phyloP scores from a whole-genome alignment of 2,797 vertebrate species.

The Emys orbicularis region DNA sequence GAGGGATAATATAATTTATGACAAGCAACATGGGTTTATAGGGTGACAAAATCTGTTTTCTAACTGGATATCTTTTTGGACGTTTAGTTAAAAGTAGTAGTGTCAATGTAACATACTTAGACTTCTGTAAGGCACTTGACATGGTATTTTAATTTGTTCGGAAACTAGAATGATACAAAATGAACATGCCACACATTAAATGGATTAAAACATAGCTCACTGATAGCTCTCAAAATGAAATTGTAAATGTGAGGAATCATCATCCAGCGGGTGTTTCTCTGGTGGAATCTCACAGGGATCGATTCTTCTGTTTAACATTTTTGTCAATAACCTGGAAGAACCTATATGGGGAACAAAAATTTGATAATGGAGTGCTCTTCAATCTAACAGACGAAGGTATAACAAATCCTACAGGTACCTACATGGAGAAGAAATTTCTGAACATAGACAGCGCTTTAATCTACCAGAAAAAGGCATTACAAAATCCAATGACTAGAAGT shows the following conservation, averaged over 20 bases:
- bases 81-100: neutral
- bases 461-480: neutral
- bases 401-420: neutral
- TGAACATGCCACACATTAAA: neutral
- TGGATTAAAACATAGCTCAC: neutral
- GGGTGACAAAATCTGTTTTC: neutral
- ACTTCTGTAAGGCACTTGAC: neutral
- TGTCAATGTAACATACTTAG: neutral
- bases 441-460: neutral
- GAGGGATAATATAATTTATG: neutral
- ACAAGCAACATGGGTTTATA: neutral
- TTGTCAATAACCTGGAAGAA: neutral
- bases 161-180: neutral
- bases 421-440: neutral
- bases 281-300: neutral
- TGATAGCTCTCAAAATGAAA: neutral
- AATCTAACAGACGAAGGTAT: neutral
- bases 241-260: neutral
- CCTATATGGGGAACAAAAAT: neutral
- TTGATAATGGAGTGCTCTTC: neutral
- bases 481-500: fast-evolving
- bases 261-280: neutral
- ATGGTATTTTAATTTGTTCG: neutral
- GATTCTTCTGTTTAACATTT: neutral
- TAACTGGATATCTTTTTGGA: neutral